phyloP scores from a whole-genome alignment of 2,113 vertebrate genomes.

The Stegostoma tigrinum region DNA sequence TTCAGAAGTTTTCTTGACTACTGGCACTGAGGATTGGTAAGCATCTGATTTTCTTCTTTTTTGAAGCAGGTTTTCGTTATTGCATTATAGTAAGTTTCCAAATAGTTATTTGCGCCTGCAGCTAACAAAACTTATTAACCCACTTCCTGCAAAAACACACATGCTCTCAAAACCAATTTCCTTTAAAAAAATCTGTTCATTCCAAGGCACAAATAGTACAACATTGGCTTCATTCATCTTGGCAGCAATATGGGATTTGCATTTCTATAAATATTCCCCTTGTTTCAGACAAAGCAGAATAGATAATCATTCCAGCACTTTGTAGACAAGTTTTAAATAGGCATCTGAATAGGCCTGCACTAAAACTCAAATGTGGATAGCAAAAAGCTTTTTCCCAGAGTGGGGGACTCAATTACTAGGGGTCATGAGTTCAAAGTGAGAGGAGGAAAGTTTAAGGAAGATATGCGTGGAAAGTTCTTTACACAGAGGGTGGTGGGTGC shows the following conservation, averaged over 20 bases:
- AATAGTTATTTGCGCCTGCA: background rate
- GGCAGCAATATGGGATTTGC: slow-evolving; percentile 40
- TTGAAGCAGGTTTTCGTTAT: background rate
- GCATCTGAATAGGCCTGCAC: slow-evolving; percentile 35
- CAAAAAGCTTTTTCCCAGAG: too few species aligned
- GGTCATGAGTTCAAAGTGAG: too few species aligned
- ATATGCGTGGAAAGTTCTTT: too few species aligned
- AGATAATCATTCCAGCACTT: slow-evolving; percentile 33
- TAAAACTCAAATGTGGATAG: slow-evolving; percentile 23
- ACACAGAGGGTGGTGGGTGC: too few species aligned
- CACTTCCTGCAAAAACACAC: background rate
- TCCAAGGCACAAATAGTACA: slow-evolving; percentile 1
- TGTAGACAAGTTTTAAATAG: slow-evolving; percentile 38
- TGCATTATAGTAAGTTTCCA: background rate
- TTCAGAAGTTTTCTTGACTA: background rate
- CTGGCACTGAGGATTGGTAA: background rate
- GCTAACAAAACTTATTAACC: background rate
- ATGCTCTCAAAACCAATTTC: background rate
- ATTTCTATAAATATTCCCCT: slow-evolving; percentile 45
- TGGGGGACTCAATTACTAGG: too few species aligned
- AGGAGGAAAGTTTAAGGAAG: too few species aligned
- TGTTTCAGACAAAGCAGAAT: slow-evolving; percentile 39
- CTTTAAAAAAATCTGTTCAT: slow-evolving; percentile 5
- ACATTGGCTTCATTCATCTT: slow-evolving; percentile 46
- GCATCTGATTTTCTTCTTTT: background rate